These are phyloP conservation scores for Botia kubotai DNA, from an alignment of 2,797 vertebrate species.

Conservation along the genomic window DNA sequence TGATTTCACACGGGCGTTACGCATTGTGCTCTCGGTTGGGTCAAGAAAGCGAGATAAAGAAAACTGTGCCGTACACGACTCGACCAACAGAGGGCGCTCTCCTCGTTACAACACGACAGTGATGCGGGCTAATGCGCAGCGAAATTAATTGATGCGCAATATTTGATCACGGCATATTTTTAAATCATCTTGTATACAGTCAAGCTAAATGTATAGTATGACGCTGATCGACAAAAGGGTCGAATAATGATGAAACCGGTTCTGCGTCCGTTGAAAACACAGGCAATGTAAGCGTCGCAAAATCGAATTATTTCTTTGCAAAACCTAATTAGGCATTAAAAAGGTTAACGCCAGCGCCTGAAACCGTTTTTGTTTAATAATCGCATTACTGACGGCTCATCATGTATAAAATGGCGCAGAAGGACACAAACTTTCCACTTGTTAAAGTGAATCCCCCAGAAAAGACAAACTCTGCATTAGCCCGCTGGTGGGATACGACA, in stretches of 20 bases:
- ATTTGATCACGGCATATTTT: slow-evolving; percentile 96
- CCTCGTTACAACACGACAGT: slow-evolving; percentile 29
- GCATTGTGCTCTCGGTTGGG: not conserved
- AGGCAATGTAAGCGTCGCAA: slow-evolving; percentile 99
- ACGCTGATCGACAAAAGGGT: slow-evolving; percentile 87
- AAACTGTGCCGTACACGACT: not conserved
- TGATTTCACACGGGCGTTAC: not conserved
- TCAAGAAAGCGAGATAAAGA: not conserved
- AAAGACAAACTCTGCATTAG: slow-evolving; percentile 80
- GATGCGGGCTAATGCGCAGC: slow-evolving; percentile 47
- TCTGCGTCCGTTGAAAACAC: slow-evolving; percentile 98
- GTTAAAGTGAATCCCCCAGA: slow-evolving; percentile 88
- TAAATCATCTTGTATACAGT: slow-evolving; percentile 83
- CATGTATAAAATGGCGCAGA: slow-evolving; percentile 99
- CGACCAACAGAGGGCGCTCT: slow-evolving; percentile 54
- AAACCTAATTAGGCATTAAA: slow-evolving; percentile 99
- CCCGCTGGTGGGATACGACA: slow-evolving; percentile 83
- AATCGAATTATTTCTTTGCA: slow-evolving; percentile 99
- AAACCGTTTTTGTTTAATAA: slow-evolving; percentile 99
- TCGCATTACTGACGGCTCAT: slow-evolving; percentile 99
- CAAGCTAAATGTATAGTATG: slow-evolving; percentile 85
- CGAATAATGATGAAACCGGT: slow-evolving; percentile 89
- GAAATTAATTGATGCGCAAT: slow-evolving; percentile 67
- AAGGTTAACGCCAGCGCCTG: slow-evolving; percentile 99
- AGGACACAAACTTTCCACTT: slow-evolving; percentile 99